Conservation (phyloP, 2,888 invertebrate species). For the Xestia sexstrigata region DNA sequence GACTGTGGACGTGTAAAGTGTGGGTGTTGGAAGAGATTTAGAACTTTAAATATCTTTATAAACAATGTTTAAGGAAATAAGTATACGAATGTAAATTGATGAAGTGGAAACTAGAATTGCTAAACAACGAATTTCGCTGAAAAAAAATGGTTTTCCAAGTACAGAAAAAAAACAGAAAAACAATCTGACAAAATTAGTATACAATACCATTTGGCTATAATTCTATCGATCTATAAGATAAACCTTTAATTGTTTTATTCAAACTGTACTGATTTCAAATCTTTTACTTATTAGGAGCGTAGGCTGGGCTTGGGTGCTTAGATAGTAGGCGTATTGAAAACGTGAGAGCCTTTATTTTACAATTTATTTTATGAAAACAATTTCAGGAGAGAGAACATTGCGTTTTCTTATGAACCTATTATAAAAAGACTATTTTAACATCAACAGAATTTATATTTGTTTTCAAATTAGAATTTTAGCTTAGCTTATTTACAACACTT, state of each 20-base stretch:
- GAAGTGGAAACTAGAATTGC: not conserved
- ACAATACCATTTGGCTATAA: not conserved
- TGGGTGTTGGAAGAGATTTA: not conserved
- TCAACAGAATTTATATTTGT: not conserved
- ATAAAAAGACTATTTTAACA: not conserved
- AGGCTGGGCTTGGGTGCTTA: not conserved
- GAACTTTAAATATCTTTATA: slow-evolving; percentile 12
- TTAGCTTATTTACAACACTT: not conserved
- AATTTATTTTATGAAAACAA: not conserved
- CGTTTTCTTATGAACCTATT: not conserved
- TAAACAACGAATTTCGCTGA: no score
- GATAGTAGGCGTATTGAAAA: not conserved
- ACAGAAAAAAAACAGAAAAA: no score
- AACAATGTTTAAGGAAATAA: not conserved
- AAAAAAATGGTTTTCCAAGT: no score
- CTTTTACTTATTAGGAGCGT: no score
- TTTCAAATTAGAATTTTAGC: not conserved
- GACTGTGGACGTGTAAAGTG: not conserved
- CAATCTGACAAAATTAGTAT: no score
- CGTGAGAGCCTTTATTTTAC: not conserved
- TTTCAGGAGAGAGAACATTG: not conserved
- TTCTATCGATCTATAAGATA: not conserved
- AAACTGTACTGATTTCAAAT: no score
- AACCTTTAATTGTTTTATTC: no score
- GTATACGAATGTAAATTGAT: not conserved